These are phyloP conservation scores for Ophonus ardosiacus DNA, from an alignment of 2,888 invertebrate genomes.

Conservation along the genomic window DNA sequence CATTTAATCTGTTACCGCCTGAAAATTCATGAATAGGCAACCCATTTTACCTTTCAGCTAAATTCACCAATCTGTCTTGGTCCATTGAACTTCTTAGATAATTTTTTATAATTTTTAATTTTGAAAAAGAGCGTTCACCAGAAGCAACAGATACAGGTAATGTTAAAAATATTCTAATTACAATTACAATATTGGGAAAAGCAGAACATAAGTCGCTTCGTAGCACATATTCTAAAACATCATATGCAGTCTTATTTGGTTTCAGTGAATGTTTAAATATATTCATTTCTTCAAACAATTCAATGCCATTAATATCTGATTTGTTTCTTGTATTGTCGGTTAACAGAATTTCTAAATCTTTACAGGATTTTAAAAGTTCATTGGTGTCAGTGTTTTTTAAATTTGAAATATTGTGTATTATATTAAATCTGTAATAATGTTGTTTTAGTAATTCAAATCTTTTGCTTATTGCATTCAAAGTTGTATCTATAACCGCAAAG, in stretches of 20 bases:
- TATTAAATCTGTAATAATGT: constrained; percentile 7
- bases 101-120: too few species aligned
- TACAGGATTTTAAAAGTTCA: not conserved
- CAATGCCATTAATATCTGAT: constrained; percentile 3
- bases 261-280: constrained; percentile 12
- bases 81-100: too few species aligned
- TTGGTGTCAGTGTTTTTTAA: constrained; percentile 15
- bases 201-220: not conserved
- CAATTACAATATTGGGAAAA: too few species aligned
- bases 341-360: not conserved
- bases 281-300: too few species aligned
- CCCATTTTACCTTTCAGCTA: too few species aligned
- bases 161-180: too few species aligned
- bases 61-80: too few species aligned
- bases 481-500: constrained; percentile 14
- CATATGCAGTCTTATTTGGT: not conserved
- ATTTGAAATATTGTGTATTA: constrained; percentile 4
- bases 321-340: not conserved
- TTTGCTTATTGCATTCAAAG: not conserved
- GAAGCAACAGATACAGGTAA: too few species aligned
- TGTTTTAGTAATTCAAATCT: constrained; percentile 31
- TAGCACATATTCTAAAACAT: not conserved
- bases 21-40: too few species aligned
- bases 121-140: too few species aligned
- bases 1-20: too few species aligned